Base-by-base conservation (phyloP, 2,113 vertebrate genomes). In the Eulemur rufifrons region DNA sequence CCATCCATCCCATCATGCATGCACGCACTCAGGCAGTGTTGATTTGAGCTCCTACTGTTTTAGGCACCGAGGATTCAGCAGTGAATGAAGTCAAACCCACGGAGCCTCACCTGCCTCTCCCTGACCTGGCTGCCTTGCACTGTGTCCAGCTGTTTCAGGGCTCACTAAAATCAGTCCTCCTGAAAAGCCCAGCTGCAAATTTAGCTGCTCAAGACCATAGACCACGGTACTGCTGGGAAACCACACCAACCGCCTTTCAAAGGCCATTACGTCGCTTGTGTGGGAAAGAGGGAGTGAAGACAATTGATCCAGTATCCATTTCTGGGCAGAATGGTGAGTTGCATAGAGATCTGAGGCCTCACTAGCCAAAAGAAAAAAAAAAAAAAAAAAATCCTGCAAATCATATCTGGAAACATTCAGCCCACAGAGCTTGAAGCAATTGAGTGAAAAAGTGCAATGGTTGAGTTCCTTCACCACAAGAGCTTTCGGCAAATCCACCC, bases 191-290 rank as follows among this genome's bases (percentile, higher is more conserved):
- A 3, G 37, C 66, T 86, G 94, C 68, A 61, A 69, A 89, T 76
- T 71, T n/a, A 97, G 93, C 91, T 81, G 52, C 86, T 69, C 34
- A 52, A 74, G 83, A 91, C 93, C 96, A 93, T 88, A 93, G 93
- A 86, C 47, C 14, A 15, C 78, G 74, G 25, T 42, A 64, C 20
- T 96, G 39, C 83, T 89, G 91, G 94, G 59, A 97, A 96, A 93
- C 95, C 96, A 95, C 91, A 93, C 78, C 96, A 89, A 23, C 32
- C 89, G 88, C 83, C 87, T 96, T 93, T 95, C 96, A 91, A 76
- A 95, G 84, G 56, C 92, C 69, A 92, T 83, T 84, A 54, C 29
- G 25, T n/a, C 3, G 9, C 61, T 37, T 91, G 71, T 73, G 34
- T 91, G 37, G 71, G 66, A 83, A 76, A 64, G 45, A 20, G 37